Conservation (phyloP, 2,113 vertebrate species). For the Marcusenius ussheri region DNA sequence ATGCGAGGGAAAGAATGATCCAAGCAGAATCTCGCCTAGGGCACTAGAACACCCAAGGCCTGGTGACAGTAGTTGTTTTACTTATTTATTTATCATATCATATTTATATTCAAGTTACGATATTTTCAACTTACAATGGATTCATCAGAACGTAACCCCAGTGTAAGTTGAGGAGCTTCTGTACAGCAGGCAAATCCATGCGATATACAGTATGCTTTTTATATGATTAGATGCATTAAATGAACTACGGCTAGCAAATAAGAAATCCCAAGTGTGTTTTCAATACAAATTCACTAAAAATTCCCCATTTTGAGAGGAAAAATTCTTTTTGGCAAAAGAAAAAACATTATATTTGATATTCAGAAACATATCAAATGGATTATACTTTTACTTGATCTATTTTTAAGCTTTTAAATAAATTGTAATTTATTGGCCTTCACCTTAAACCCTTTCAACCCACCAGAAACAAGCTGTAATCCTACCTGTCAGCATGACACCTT, state of each 20-base stretch:
- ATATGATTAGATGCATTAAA: background rate
- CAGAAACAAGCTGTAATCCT: background rate
- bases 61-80: background rate
- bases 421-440: background rate
- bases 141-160: background rate
- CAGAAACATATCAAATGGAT: background rate
- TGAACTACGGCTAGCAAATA: background rate
- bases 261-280: background rate
- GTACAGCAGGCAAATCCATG: background rate
- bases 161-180: background rate
- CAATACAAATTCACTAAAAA: background rate
- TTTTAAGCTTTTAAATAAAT: background rate
- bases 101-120: background rate
- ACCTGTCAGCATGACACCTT: background rate
- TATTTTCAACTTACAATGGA: background rate
- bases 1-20: background rate
- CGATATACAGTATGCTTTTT: background rate
- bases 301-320: background rate
- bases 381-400: background rate
- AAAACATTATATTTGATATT: background rate
- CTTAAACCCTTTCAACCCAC: background rate
- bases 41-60: background rate
- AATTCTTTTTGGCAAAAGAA: background rate
- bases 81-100: background rate
- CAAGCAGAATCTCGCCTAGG: background rate